phyloP scores from a whole-genome alignment of 2,888 invertebrate species.

The Limnephilus auricula region DNA sequence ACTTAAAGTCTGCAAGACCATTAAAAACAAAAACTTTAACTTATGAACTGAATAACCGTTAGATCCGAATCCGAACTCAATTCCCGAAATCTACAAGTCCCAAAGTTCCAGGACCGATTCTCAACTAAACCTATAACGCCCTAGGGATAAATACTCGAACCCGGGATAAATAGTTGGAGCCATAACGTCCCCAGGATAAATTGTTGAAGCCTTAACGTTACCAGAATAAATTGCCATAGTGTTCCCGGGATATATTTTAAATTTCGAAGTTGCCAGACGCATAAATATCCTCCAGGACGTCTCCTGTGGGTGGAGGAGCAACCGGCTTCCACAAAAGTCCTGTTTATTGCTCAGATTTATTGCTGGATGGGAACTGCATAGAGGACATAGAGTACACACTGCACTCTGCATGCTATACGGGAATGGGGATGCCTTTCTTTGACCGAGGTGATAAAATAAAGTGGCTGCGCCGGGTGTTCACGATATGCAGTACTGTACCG shows the following conservation, averaged over 20 bases:
- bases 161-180: neutral
- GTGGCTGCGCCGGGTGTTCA: neutral
- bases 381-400: neutral
- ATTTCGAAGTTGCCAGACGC: conserved; percentile 63
- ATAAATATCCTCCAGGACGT: conserved; percentile 59
- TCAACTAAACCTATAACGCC: neutral
- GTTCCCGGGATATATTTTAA: conserved; percentile 40
- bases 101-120: neutral
- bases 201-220: neutral
- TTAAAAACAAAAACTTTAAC: neutral
- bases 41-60: neutral
- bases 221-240: neutral
- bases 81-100: neutral
- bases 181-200: neutral
- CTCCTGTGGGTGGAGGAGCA: conserved; percentile 37
- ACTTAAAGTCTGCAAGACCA: neutral
- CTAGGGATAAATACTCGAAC: neutral
- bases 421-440: neutral
- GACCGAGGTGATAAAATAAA: neutral
- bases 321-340: conserved; percentile 9
- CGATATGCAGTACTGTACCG: neutral
- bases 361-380: neutral
- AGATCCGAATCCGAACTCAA: neutral
- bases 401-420: neutral
- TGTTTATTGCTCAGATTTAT: conserved; percentile 49